Evolutionary conservation across 2,797 vertebrate species (phyloP), one percentile per base, ranked within the genome.

Genomic region (Discoglossus pictus): DNA sequence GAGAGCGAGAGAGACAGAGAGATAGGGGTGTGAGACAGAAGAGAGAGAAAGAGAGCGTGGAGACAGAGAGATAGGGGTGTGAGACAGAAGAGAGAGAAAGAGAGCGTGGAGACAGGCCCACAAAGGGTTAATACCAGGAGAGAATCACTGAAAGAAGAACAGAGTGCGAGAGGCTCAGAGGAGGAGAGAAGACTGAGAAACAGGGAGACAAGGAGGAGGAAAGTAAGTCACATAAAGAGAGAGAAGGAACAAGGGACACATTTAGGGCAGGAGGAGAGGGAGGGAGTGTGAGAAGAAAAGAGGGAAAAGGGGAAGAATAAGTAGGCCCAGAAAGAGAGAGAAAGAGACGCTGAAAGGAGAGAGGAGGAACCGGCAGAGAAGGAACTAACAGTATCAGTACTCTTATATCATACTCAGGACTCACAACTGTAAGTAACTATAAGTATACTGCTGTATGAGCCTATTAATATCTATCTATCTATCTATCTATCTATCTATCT

Each of bases 371-470:
- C 8, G 27, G 27, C 4, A 31, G 27, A 31, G 27, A n/a, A n/a
- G n/a, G n/a, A n/a, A n/a, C n/a, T n/a, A n/a, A n/a, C n/a, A n/a
- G n/a, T n/a, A n/a, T n/a, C n/a, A 31, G 4, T 31, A 8, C 4
- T 31, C 8, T 31, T 31, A 31, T 31, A 4, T 31, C 27, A 31
- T 8, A 31, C 8, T 55, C 52, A 27, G 18, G 31, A 46, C 15
- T 7, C 12, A 65, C 18, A 46, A 55, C 20, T 16, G 66, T 69
- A 34, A 69, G 66, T 69, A 62, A 18, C n/a, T n/a, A 31, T 31
- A 31, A 4, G 4, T 31, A 31, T 31, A n/a, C n/a, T n/a, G n/a
- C n/a, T n/a, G n/a, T n/a, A n/a, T n/a, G n/a, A n/a, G 27, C 8
- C 8, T n/a, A n/a, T n/a, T n/a, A n/a, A n/a, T 7, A 5, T 25